These are phyloP conservation scores for Zophobas atratus DNA, from an alignment of 1,140 invertebrate genomes.

Conservation along the genomic window DNA sequence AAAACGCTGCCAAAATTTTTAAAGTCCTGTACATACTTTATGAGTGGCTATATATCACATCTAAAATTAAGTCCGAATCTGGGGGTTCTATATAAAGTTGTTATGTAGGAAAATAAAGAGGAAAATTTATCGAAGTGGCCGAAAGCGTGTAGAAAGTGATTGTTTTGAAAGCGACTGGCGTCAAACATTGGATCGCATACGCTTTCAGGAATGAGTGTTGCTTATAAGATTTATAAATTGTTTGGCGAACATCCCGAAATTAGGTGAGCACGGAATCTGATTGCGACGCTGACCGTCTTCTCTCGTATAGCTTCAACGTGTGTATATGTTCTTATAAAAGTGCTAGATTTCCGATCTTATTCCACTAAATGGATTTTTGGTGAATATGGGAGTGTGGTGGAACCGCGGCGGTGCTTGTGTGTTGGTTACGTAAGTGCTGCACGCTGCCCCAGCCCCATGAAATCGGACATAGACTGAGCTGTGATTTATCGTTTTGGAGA, in stretches of 20 bases:
- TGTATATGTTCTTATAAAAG: conserved; percentile 47
- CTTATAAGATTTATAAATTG: conserved; percentile 55
- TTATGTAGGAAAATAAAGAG: neutral
- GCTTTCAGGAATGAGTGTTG: conserved; percentile 47
- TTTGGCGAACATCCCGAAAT: conserved; percentile 53
- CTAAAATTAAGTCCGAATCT: conserved; percentile 18
- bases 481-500: neutral
- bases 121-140: neutral
- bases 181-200: conserved; percentile 41
- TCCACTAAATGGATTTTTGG: conserved; percentile 13
- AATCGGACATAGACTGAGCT: neutral
- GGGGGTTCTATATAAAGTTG: conserved; percentile 1
- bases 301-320: conserved; percentile 43
- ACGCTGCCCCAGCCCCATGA: conserved; percentile 3
- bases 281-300: conserved; percentile 37
- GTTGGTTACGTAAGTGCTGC: conserved; percentile 32
- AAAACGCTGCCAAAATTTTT: conserved; percentile 4
- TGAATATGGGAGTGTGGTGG: neutral
- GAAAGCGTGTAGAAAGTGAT: conserved; percentile 29
- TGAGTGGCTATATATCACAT: neutral
- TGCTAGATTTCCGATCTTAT: neutral
- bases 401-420: neutral
- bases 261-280: conserved; percentile 49
- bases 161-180: conserved; percentile 39
- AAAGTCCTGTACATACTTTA: neutral